These are phyloP conservation scores for Dicrurus megarhynchus DNA, from an alignment of 2,113 vertebrate species.

Conservation along the genomic window DNA sequence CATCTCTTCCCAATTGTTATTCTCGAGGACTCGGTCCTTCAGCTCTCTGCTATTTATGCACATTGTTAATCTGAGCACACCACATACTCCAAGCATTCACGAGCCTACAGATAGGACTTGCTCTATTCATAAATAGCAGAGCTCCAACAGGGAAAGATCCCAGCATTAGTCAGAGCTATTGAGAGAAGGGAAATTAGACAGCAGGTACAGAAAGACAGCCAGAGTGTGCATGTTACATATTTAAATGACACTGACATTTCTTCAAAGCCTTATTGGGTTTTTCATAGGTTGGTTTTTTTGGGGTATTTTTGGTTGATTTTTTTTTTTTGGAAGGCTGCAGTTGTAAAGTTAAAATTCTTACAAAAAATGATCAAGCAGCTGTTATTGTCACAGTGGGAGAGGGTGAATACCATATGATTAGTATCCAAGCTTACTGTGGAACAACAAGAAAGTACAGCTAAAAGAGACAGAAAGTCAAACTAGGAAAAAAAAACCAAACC, in stretches of 20 bases:
- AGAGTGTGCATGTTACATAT: not conserved
- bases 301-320: not conserved
- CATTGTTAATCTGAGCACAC: not conserved
- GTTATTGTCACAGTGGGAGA: not conserved
- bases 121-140: conserved; percentile 13
- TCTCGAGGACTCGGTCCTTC: not conserved
- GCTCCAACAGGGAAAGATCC: conserved; percentile 20
- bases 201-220: not conserved
- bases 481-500: not conserved
- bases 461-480: not conserved
- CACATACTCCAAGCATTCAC: not conserved
- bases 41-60: not conserved
- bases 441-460: not conserved
- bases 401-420: not conserved
- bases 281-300: not conserved
- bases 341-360: not conserved
- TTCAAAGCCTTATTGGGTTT: not conserved
- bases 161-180: conserved; percentile 22
- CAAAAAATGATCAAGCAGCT: not conserved
- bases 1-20: not conserved
- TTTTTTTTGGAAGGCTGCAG: not conserved
- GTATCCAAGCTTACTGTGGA: not conserved
- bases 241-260: not conserved
- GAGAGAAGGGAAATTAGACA: conserved; percentile 38
- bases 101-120: not conserved